phyloP scores from a whole-genome alignment of 2,888 invertebrate genomes.

The Phania funesta region DNA sequence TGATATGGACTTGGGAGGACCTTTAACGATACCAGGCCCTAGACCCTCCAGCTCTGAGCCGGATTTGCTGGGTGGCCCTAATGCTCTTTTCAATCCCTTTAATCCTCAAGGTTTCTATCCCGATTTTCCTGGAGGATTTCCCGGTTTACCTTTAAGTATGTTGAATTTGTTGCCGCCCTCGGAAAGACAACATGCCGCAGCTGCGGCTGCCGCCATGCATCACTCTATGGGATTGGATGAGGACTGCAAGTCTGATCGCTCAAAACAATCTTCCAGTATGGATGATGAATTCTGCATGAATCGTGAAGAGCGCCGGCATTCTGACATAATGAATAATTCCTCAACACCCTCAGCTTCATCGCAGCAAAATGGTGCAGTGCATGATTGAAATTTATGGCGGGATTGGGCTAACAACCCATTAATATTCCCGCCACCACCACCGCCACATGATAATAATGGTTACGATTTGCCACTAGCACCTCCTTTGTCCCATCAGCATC shows the following conservation, averaged over 20 bases:
- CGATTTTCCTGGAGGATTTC: conserved; percentile 90
- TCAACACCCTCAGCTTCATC: conserved; percentile 56
- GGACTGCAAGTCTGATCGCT: conserved; percentile 85
- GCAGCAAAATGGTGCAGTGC: conserved; percentile 86
- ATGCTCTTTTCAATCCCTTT: conserved; percentile 88
- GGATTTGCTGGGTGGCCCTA: conserved; percentile 83
- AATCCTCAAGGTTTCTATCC: conserved; percentile 89
- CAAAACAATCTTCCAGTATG: conserved; percentile 82
- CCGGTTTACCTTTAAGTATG: conserved; percentile 90
- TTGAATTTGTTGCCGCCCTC: conserved; percentile 89
- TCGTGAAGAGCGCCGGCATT: conserved; percentile 70
- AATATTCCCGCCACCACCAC: conserved; percentile 77
- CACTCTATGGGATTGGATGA: conserved; percentile 84
- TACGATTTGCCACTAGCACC: conserved; percentile 38
- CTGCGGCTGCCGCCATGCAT: conserved; percentile 81
- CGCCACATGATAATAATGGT: conserved; percentile 56
- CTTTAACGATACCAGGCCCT: conserved; percentile 76
- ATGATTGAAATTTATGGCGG: conserved; percentile 85
- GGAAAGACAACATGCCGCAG: conserved; percentile 83
- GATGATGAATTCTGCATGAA: conserved; percentile 81
- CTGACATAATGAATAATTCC: conserved; percentile 51
- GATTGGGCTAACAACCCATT: conserved; percentile 81
- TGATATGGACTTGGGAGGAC: conserved; percentile 66
- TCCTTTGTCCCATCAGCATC: conserved; percentile 10
- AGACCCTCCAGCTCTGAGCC: conserved; percentile 86